These are phyloP conservation scores for Acheta domesticus DNA, from an alignment of 2,888 invertebrate genomes.

Conservation along the genomic window DNA sequence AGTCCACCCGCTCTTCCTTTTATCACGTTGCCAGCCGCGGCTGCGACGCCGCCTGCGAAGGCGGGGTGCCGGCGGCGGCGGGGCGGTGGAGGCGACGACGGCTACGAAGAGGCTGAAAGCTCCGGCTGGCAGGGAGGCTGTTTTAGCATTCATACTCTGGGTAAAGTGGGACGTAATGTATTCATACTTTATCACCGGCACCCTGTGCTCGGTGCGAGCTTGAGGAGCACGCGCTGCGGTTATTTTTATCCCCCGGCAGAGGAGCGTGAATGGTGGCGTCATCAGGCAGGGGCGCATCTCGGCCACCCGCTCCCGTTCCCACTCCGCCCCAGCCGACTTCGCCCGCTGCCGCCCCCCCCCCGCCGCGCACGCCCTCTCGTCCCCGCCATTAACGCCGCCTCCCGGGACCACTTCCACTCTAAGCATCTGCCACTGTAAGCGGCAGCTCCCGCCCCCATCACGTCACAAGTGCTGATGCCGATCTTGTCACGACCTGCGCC, in stretches of 20 bases:
- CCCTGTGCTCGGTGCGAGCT: not conserved
- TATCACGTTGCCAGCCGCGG: not conserved
- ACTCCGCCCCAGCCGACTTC: not conserved
- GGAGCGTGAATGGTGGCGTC: not conserved
- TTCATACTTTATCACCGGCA: slow-evolving; percentile 18
- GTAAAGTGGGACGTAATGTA: slow-evolving; percentile 18
- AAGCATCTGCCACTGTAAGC: not conserved
- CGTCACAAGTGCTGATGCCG: too few relatives aligned
- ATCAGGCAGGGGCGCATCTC: not conserved
- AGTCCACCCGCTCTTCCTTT: not conserved
- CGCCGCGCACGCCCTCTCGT: too few relatives aligned
- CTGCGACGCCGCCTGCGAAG: not conserved
- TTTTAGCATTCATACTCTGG: slow-evolving; percentile 18
- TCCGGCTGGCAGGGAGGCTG: not conserved
- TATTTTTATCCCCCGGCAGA: not conserved
- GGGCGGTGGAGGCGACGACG: not conserved
- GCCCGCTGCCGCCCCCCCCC: not conserved
- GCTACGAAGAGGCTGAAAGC: too few relatives aligned
- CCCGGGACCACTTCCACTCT: not conserved
- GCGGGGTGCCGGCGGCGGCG: not conserved
- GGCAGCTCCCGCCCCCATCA: too few relatives aligned
- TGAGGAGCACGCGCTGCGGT: not conserved
- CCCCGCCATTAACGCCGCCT: not conserved
- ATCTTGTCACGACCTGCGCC: too few relatives aligned
- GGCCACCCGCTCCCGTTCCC: not conserved